A percentile compares a stretch with the other conserved stretches of the same genome.
Evolutionary conservation across 2,113 vertebrate genomes (phyloP).

Genomic region (Hucho hucho): DNA sequence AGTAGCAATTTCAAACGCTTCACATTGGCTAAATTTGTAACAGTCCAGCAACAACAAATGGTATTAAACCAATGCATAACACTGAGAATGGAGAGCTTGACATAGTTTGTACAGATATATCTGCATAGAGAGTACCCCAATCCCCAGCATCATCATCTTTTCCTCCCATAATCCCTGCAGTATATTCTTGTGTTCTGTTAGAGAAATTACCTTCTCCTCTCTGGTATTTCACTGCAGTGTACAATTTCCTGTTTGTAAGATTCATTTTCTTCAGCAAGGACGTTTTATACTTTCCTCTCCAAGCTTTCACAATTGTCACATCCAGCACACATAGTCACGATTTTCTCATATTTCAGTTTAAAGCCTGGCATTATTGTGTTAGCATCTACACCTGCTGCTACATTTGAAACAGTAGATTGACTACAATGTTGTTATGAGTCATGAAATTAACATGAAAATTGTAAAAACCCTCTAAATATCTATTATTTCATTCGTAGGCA

Average conservation of each 20-base stretch:
- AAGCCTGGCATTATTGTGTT: not conserved
- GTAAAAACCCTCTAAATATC: not conserved
- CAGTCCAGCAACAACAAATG: conserved; percentile 1
- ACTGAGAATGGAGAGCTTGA: conserved; percentile 9
- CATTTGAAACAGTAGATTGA: not conserved
- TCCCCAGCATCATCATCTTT: conserved; percentile 2
- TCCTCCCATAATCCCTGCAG: conserved; percentile 17
- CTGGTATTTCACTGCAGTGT: not conserved
- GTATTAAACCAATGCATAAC: not conserved
- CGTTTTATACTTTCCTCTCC: not conserved
- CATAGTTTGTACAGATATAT: conserved; percentile 13
- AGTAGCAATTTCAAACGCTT: conserved; percentile 8
- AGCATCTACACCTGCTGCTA: not conserved
- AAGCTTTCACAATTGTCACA: not conserved
- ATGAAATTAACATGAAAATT: not conserved
- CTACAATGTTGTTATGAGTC: not conserved
- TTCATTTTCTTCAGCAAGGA: not conserved
- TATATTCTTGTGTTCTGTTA: conserved; percentile 8
- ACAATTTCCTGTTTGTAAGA: not conserved
- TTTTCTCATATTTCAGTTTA: not conserved
- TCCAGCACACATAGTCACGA: not conserved
- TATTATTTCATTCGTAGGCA: not conserved
- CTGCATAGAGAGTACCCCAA: not conserved
- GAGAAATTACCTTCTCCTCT: not conserved
- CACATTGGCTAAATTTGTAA: too few relatives aligned